These are phyloP conservation scores for Thumatha senex DNA, from an alignment of 2,888 invertebrate species.

Conservation along the genomic window DNA sequence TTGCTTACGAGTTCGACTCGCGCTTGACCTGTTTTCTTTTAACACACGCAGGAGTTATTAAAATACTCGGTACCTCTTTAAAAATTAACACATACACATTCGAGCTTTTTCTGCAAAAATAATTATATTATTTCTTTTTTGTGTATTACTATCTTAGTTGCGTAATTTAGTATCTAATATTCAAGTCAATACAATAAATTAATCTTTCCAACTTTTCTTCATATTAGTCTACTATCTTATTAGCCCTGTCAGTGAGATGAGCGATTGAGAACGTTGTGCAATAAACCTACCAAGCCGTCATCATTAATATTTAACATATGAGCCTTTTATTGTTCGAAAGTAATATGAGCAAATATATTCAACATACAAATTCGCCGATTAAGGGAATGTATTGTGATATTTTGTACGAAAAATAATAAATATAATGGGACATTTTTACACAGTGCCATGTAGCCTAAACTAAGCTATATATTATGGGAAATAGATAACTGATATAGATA, in stretches of 20 bases:
- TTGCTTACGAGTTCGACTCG: no score
- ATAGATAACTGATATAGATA: no score
- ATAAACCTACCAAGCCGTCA: slow-evolving; percentile 34
- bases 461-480: no score
- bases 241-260: slow-evolving; percentile 38
- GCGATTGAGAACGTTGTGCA: slow-evolving; percentile 53
- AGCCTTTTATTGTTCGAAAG: slow-evolving; percentile 38
- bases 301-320: slow-evolving; percentile 60
- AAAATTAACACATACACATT: no score
- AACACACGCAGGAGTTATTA: no score
- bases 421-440: no score
- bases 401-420: neutral
- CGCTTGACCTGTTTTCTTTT: no score
- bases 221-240: slow-evolving; percentile 5
- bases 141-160: neutral
- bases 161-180: neutral
- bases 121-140: no score
- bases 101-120: no score
- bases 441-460: no score
- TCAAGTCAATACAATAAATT: neutral
- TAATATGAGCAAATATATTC: slow-evolving; percentile 19
- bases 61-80: no score
- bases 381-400: slow-evolving; percentile 13
- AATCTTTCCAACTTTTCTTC: neutral
- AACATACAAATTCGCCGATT: slow-evolving; percentile 26